Percentiles rank a stretch among this genome's conserved stretches.
phyloP scores from a whole-genome alignment of 2,888 invertebrate species.

The Ochropleura leucogaster region DNA sequence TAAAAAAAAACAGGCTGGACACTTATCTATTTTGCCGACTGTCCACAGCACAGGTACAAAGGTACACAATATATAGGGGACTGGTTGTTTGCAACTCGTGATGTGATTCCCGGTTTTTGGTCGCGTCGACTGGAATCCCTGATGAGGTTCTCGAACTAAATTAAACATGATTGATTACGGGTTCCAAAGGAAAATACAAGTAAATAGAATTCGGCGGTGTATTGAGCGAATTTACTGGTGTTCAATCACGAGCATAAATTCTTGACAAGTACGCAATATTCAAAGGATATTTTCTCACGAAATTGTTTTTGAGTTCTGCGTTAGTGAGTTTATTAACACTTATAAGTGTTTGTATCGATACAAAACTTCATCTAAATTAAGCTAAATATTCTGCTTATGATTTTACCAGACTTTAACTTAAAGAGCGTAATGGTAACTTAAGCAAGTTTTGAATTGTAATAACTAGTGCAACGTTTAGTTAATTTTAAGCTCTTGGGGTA shows the following conservation, averaged over 20 bases:
- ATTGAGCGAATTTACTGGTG: constrained; percentile 21
- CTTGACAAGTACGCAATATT: neutral
- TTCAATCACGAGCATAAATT: constrained; percentile 4
- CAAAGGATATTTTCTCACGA: neutral
- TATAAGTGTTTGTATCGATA: neutral
- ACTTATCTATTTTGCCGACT: too few species aligned
- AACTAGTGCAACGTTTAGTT: constrained; percentile 4
- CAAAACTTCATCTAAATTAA: constrained; percentile 4
- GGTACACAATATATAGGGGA: constrained; percentile 19
- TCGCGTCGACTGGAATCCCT: constrained; percentile 62
- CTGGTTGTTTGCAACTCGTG: constrained; percentile 67
- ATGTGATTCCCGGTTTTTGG: constrained; percentile 67
- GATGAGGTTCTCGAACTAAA: constrained; percentile 65
- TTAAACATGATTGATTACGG: constrained; percentile 66
- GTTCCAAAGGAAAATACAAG: constrained; percentile 33
- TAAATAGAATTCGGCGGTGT: constrained; percentile 6
- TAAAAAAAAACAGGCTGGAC: too few species aligned
- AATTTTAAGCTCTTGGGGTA: neutral
- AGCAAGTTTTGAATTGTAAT: neutral
- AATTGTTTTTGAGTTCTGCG: neutral
- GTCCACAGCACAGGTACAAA: constrained; percentile 6
- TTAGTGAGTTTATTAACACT: neutral
- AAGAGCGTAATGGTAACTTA: neutral
- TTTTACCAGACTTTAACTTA: constrained; percentile 9
- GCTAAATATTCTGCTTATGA: neutral